Base-by-base conservation (phyloP, 2,113 vertebrate genomes). In the Regulus satrapa region DNA sequence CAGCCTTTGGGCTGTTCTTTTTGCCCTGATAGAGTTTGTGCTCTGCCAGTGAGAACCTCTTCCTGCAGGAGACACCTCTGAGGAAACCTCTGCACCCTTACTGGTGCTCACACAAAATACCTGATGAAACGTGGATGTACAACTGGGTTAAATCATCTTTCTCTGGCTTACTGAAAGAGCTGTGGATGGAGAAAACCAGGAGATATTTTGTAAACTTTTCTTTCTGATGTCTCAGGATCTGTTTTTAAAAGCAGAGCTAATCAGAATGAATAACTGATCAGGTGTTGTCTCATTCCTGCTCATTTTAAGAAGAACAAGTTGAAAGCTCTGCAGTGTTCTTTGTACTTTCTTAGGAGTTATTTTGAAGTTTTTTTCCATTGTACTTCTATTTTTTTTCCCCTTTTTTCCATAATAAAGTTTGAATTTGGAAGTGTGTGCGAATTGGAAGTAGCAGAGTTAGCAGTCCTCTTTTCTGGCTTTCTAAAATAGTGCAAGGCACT, bases 391-490 rank as follows among this genome's bases (percentile, higher is more conserved):
- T 82, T 79, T 73, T 62, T 6, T 1, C 6, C 9, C 2, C 11
- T 54, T 94, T 96, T 96, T 97, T 90, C 92, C 91, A 94, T 88
- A 92, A 74, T 92, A 94, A 95, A 94, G 64, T 89, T 93, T 81
- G 76, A 56, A 66, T 89, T 93, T 89, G 91, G 89, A 95, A 91
- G 45, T 69, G 77, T 89, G 77, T 79, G 52, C 0, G 54, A 79
- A 82, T 79, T 78, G 68, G 88, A 93, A 94, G 87, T 63, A 96
- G 81, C 71, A 55, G 95, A 88, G 75, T 93, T 89, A 93, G 95
- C 66, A 38, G 55, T 64, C 21, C 4, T 80, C 66, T 96, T 78
- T 51, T 87, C 93, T 95, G 88, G 49, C 76, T 86, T 93, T 92
- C 92, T 95, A 92, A 96, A 96, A 77, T 74, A 95, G 92, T 94